Conservation (phyloP, 1,140 invertebrate genomes). For the Cydia strobilella region DNA sequence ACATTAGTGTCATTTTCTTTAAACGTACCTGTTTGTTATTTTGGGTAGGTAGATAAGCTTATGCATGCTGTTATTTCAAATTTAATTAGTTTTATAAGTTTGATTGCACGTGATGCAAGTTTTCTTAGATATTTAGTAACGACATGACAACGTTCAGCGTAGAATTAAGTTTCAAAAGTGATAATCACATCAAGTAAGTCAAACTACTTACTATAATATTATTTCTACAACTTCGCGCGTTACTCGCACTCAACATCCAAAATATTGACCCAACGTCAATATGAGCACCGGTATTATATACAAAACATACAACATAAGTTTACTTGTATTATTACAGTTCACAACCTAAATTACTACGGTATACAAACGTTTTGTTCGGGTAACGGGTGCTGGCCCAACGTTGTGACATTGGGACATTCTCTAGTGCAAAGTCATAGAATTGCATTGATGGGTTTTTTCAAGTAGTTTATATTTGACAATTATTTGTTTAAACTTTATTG, state of each 20-base stretch:
- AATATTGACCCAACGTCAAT: not conserved
- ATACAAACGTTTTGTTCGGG: not conserved
- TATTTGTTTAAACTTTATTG: too few relatives aligned
- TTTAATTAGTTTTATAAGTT: too few relatives aligned
- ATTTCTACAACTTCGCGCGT: slow-evolving; percentile 10
- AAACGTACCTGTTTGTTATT: too few relatives aligned
- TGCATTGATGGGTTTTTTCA: not conserved
- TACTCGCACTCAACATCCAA: not conserved
- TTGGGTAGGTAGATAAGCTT: too few relatives aligned
- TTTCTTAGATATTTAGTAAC: too few relatives aligned
- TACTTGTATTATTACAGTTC: slow-evolving; percentile 5
- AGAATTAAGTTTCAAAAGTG: not conserved
- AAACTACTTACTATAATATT: not conserved
- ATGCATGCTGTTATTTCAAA: too few relatives aligned
- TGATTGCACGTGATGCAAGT: too few relatives aligned
- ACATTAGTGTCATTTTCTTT: too few relatives aligned
- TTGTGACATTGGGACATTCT: not conserved
- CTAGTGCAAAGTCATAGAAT: not conserved
- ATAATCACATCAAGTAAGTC: not conserved
- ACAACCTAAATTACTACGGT: slow-evolving; percentile 2
- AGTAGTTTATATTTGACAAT: too few relatives aligned
- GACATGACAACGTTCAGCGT: too few relatives aligned
- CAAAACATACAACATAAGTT: slow-evolving; percentile 8
- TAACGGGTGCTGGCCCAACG: not conserved
- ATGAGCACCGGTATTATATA: slow-evolving; percentile 6